These are phyloP conservation scores for Hylyphantes graminicola DNA, from an alignment of 1,140 invertebrate species.

Conservation along the genomic window DNA sequence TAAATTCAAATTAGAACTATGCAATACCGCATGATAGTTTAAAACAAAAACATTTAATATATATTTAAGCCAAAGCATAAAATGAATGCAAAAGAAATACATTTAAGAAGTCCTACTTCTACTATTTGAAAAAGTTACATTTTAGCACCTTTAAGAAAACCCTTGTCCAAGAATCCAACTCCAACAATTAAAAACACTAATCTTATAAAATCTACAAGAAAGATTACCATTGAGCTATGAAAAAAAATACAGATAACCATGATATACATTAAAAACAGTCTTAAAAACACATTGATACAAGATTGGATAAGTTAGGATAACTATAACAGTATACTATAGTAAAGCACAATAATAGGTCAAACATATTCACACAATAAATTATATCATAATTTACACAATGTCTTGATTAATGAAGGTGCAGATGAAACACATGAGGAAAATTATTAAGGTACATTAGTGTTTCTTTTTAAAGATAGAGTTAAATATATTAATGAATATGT, in stretches of 20 bases:
- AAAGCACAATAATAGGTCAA: no score
- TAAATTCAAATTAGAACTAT: no score
- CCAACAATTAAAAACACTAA: slow-evolving; percentile 26
- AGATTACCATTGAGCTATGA: not conserved
- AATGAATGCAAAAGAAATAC: not conserved
- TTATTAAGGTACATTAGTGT: no score
- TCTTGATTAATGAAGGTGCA: no score
- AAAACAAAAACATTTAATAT: no score
- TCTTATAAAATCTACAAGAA: slow-evolving; percentile 38
- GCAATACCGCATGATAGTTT: no score
- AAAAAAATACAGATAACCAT: slow-evolving; percentile 29
- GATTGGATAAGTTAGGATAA: slow-evolving; percentile 6
- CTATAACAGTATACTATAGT: slow-evolving; percentile 10
- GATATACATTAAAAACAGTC: slow-evolving; percentile 39
- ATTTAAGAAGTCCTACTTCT: slow-evolving; percentile 14
- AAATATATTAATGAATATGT: no score
- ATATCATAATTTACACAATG: no score
- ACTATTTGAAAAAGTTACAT: slow-evolving; percentile 12
- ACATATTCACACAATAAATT: no score
- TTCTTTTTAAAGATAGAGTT: no score
- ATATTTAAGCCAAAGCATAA: no score
- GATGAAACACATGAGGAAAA: no score
- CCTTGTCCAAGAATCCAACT: slow-evolving; percentile 29
- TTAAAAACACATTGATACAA: slow-evolving; percentile 30
- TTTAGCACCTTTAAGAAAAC: slow-evolving; percentile 46